Base-by-base conservation (phyloP, 2,888 invertebrate genomes). In the Trisateles emortualis region DNA sequence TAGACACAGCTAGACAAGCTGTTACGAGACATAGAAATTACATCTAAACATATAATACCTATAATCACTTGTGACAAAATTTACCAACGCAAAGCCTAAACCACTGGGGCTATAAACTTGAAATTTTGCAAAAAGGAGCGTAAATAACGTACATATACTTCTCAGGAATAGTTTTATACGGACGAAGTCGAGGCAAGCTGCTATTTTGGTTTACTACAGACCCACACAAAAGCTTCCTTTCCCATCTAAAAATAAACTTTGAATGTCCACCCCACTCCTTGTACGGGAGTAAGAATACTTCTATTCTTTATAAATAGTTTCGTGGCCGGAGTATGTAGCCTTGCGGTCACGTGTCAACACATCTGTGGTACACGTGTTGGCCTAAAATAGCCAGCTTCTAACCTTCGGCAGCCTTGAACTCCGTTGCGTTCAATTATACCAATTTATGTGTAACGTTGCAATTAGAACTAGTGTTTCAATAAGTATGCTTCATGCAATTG, bases 331-430 rank as follows among this genome's bases (percentile, higher is more conserved):
- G 48, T 14, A 47, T 48, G 48, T 59, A 69, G 63, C 59, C 53
- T 65, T 36, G 53, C 4, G 30, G 38, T 60, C 64, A 62, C 61
- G 46, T 65, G 55, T 32, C 33, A 22, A 33, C 11, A 19, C 11
- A 19, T 51, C 52, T 59, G 52, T 51, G 36, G 29, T 54, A 35
- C 65, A 72, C 68, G 62, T 54, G 65, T 50, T 24, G 22, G 16
- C 40, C 63, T 40, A 45, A 71, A 71, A 68, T 72, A 72, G 68
- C 54, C 35, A 42, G 24, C n/a, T 38, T 33, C 59, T 64, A 67
- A 65, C 71, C 71, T 73, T 68, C 57, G 26, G 39, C 29, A 46
- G 62, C 69, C 69, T 63, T 70, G 70, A 70, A 69, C 72, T 58
- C 52, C 43, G 55, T 45, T 56, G 55, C 35, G 44, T 24, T 47